Evolutionary conservation across 2,113 vertebrate genomes (phyloP), one percentile per base, ranked within the genome.

Genomic region (Ageneiosus marmoratus): DNA sequence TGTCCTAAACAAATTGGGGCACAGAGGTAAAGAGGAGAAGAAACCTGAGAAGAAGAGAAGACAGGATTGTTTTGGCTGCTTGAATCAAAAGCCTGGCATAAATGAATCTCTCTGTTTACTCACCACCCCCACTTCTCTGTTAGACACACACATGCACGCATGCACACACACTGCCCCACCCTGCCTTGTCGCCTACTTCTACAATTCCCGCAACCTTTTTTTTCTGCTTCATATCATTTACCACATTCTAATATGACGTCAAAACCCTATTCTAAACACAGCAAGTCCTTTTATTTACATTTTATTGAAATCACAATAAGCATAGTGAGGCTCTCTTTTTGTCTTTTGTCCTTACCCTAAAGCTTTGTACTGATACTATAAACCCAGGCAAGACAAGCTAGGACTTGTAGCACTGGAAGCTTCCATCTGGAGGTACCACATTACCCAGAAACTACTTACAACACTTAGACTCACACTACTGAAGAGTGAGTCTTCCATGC

Each of bases 21-120:
- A 62, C 3, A 15, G 10, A n/a, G 5, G 29, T 56, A 15, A 27
- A 27, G 18, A 27, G 11, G 41, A 55, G 37, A 51, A 29, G 56
- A 75, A 74, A n/a, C 13, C 63, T 5, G 18, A 70, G n/a, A 24
- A 73, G 67, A 1, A 44, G 53, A 62, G 53, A 62, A 44, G 67
- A 62, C 53, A 22, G 44, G 63, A 80, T 79, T 86, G 83, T 83
- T 86, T 83, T 83, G 77, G 81, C 63, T 83, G 72, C 74, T 56
- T 82, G 72, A 85, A 83, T 85, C 80, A 85, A 88, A 85, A 81
- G 80, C 62, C 63, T 13, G 72, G 72, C 63, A 86, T 55, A 86
- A 80, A 58, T 48, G 56, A 88, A 80, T 86, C 63, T 67, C 78
- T 70, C 62, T 86, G 58, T 87, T 69, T 83, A 78, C 86, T 73